Evolutionary conservation across 2,888 invertebrate genomes (phyloP).

Genomic region (Epiperipatus broadwayi): DNA sequence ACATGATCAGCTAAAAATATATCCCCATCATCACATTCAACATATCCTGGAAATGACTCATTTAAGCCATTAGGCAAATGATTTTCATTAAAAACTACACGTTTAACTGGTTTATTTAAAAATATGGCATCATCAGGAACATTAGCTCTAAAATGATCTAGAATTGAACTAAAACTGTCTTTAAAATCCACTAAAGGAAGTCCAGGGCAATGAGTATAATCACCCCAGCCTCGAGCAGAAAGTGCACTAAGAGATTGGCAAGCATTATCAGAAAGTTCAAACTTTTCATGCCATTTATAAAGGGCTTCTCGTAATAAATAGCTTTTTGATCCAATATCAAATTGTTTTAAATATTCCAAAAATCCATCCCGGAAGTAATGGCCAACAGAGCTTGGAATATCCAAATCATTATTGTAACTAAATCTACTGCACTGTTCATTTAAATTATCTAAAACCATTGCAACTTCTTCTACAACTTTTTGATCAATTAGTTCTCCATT

Average conservation of each 20-base stretch:
- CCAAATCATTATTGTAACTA: no score
- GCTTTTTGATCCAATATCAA: no score
- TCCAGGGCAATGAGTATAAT: conserved; percentile 36
- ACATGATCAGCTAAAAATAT: conserved; percentile 24
- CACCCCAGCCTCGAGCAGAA: conserved; percentile 37
- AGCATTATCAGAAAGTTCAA: conserved; percentile 42
- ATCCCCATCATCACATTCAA: conserved; percentile 18
- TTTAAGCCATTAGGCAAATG: no score
- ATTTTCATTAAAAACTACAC: conserved; percentile 19
- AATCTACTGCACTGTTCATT: no score
- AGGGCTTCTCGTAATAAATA: no score
- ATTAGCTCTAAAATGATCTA: conserved; percentile 31
- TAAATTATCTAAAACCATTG: no score
- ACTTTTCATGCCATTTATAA: no score
- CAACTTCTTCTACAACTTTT: conserved; percentile 9
- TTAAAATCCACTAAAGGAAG: conserved; percentile 39
- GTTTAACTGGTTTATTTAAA: conserved; percentile 31
- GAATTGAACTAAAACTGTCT: conserved; percentile 36
- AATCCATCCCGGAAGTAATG: no score
- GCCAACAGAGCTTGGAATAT: no score
- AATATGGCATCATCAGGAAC: conserved; percentile 31
- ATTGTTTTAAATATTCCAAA: no score
- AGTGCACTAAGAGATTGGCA: conserved; percentile 36
- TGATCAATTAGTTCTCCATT: conserved; percentile 6
- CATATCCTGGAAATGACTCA: conserved; percentile 13